These are phyloP conservation scores for Bhutanitis thaidina DNA, from an alignment of 2,888 invertebrate species.

Conservation along the genomic window DNA sequence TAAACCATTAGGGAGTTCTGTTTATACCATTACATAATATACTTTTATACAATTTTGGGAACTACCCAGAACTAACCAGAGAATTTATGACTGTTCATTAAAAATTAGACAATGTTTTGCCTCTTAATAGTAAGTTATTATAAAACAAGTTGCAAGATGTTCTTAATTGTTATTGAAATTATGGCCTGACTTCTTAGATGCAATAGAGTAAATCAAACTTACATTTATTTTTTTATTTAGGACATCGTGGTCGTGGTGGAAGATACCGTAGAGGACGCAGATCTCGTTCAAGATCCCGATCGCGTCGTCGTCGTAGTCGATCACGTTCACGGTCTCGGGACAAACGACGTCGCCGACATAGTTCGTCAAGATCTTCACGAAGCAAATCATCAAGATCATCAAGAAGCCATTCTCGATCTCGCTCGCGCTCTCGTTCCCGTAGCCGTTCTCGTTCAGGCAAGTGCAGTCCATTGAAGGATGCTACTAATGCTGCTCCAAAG, in stretches of 20 bases:
- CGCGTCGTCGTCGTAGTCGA: slow-evolving; percentile 49
- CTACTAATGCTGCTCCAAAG: slow-evolving; percentile 48
- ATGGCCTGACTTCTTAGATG: too few species aligned
- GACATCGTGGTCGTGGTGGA: slow-evolving; percentile 67
- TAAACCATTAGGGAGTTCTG: too few species aligned
- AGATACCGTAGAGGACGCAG: slow-evolving; percentile 52
- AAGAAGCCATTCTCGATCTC: slow-evolving; percentile 33
- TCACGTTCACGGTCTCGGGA: slow-evolving; percentile 61
- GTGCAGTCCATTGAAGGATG: slow-evolving; percentile 68
- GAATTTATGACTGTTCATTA: too few species aligned
- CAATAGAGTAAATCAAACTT: too few species aligned
- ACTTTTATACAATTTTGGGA: too few species aligned
- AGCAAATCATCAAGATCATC: slow-evolving; percentile 66
- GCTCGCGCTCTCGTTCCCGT: slow-evolving; percentile 64
- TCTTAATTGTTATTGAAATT: too few species aligned
- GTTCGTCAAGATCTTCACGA: slow-evolving; percentile 67
- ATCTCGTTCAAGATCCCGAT: slow-evolving; percentile 40
- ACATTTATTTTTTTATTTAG: too few species aligned
- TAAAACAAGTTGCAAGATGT: too few species aligned
- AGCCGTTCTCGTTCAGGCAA: slow-evolving; percentile 77
- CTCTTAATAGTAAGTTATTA: too few species aligned
- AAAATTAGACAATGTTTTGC: too few species aligned
- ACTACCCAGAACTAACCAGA: too few species aligned
- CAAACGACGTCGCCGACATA: slow-evolving; percentile 66
- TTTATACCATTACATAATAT: too few species aligned